Conservation (phyloP, 2,888 invertebrate genomes). For the Poecilus cupreus region DNA sequence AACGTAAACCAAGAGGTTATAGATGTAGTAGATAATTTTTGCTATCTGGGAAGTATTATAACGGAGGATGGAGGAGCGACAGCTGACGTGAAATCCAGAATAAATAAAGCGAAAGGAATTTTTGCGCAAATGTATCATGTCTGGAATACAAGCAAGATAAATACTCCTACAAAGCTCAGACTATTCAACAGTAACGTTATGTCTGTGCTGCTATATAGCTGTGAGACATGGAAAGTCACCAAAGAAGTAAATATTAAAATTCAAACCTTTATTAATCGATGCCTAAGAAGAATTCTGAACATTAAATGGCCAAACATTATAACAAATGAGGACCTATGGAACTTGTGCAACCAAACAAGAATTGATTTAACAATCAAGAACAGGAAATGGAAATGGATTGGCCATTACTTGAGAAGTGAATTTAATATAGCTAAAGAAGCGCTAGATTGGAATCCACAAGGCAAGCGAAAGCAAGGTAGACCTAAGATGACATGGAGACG, state of each 20-base stretch:
- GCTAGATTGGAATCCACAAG: background rate
- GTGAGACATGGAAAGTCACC: too few species aligned
- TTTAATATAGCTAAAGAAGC: background rate
- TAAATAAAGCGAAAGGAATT: background rate
- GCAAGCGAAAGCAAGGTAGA: too few species aligned
- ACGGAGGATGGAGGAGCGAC: conserved; percentile 5
- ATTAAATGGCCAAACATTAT: too few species aligned
- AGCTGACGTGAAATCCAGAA: background rate
- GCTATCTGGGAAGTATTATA: conserved; percentile 1
- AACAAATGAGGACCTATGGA: background rate
- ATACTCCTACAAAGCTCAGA: background rate
- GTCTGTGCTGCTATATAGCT: too few species aligned
- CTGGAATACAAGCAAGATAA: background rate
- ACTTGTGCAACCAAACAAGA: too few species aligned
- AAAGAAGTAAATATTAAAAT: too few species aligned
- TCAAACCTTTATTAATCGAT: too few species aligned
- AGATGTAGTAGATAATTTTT: too few species aligned
- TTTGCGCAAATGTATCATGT: background rate
- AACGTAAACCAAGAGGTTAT: too few species aligned
- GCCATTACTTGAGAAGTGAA: background rate
- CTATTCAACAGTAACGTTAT: conserved; percentile 1
- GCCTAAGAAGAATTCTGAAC: too few species aligned
- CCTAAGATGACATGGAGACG: too few species aligned
- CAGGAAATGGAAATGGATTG: conserved; percentile 4
- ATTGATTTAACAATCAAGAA: background rate